These are phyloP conservation scores for Labeo catla DNA, from an alignment of 2,113 vertebrate species.

Conservation along the genomic window DNA sequence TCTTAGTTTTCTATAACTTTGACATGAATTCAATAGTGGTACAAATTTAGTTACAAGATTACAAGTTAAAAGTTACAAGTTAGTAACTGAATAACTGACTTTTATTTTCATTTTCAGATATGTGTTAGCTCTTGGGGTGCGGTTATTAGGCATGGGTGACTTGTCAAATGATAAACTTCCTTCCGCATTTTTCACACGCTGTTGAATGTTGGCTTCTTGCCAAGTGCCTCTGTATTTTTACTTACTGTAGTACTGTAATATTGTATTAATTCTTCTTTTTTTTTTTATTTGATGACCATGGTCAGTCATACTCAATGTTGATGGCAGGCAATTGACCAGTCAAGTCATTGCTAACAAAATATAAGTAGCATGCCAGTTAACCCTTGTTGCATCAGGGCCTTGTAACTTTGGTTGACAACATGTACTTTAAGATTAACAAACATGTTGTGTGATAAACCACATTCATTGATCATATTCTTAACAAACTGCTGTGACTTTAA, in stretches of 20 bases:
- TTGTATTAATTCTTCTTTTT: not conserved
- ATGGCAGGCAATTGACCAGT: not conserved
- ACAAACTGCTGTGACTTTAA: not conserved
- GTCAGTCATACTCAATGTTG: not conserved
- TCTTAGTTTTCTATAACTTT: not conserved
- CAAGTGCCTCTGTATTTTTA: not conserved
- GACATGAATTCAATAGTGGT: not conserved
- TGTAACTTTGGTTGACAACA: not conserved
- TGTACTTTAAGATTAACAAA: not conserved
- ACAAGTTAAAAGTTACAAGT: not conserved
- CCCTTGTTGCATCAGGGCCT: not conserved
- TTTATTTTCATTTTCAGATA: slow-evolving; percentile 16
- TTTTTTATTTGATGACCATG: not conserved
- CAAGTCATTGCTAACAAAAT: not conserved
- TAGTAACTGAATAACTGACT: not conserved
- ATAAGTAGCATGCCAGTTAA: not conserved
- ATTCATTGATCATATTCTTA: not conserved
- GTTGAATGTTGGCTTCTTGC: not conserved
- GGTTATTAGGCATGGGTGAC: slow-evolving; percentile 8
- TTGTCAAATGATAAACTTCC: slow-evolving; percentile 5
- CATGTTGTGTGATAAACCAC: not conserved
- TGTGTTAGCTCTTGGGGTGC: not conserved
- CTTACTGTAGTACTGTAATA: not conserved
- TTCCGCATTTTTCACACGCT: slow-evolving; percentile 5
- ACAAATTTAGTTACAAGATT: not conserved